phyloP scores from a whole-genome alignment of 2,113 vertebrate genomes.

The Sakesphorus luctuosus region DNA sequence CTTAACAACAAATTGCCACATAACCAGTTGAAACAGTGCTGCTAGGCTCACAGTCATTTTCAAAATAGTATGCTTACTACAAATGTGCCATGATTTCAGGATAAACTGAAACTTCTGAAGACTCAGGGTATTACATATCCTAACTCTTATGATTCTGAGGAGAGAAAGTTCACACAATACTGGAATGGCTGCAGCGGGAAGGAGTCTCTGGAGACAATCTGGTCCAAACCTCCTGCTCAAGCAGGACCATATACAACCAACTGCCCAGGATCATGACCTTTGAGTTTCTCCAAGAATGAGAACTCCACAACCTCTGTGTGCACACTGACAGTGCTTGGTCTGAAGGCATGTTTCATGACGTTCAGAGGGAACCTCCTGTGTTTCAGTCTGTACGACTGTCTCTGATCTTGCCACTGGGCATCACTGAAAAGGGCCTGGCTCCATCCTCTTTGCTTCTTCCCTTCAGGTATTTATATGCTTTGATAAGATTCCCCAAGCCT shows the following conservation, averaged over 20 bases:
- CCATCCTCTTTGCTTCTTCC: neutral
- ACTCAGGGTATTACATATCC: neutral
- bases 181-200: neutral
- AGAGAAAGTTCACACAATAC: neutral
- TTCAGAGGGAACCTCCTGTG: neutral
- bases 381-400: neutral
- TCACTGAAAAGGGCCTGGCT: neutral
- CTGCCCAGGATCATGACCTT: neutral
- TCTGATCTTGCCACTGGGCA: neutral
- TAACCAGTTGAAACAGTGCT: neutral
- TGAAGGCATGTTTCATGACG: neutral
- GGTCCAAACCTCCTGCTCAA: neutral
- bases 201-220: neutral
- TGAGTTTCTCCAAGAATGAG: neutral
- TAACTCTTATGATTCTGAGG: neutral
- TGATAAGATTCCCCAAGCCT: neutral
- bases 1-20: neutral
- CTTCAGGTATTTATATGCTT: neutral
- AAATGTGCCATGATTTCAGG: neutral
- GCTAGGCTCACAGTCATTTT: neutral
- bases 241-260: rapidly evolving
- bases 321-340: rapidly evolving
- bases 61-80: neutral
- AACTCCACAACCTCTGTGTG: neutral
- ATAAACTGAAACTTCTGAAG: neutral